phyloP scores from a whole-genome alignment of 2,797 vertebrate species.

The Nyctibius grandis region DNA sequence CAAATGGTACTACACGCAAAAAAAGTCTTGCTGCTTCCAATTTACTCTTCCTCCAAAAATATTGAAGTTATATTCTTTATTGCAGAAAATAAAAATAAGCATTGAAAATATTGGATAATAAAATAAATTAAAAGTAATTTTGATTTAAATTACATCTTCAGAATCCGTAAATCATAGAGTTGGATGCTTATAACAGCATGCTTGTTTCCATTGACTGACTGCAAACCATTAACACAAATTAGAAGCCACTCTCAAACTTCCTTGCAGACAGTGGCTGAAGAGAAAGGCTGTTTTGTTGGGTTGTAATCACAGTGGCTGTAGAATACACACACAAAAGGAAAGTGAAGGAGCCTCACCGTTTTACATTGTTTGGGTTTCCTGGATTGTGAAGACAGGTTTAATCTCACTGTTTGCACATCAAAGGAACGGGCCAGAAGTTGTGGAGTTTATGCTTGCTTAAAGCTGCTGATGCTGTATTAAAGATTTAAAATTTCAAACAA shows the following conservation, averaged over 20 bases:
- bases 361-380: background rate
- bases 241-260: background rate
- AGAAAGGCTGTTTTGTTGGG: background rate
- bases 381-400: background rate
- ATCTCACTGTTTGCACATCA: background rate
- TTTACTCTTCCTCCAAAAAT: background rate
- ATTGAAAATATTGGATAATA: background rate
- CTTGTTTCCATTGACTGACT: background rate
- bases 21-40: background rate
- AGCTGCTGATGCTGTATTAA: background rate
- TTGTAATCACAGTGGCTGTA: background rate
- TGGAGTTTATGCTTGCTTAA: background rate
- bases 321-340: background rate
- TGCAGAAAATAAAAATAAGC: background rate
- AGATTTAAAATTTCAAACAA: background rate
- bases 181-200: background rate
- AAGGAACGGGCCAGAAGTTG: background rate
- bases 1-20: background rate
- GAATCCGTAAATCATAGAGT: background rate
- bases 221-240: background rate
- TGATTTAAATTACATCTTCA: background rate
- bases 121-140: background rate
- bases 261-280: background rate
- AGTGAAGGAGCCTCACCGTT: background rate
- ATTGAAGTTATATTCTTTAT: background rate